phyloP scores from a whole-genome alignment of 2,888 invertebrate genomes.

The Agrochola lychnidis region DNA sequence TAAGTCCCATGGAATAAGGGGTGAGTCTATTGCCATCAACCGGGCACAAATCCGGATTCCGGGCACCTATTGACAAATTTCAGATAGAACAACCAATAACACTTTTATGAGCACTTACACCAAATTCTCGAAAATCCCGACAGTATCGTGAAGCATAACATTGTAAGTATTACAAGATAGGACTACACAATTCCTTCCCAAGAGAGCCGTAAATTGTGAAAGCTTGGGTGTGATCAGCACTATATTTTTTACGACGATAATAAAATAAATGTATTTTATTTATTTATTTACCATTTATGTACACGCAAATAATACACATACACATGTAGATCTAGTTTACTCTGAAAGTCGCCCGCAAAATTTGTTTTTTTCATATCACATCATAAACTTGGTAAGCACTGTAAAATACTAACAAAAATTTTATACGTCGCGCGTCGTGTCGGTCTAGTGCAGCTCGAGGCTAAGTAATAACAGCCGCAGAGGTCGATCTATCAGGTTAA shows the following conservation, averaged over 20 bases:
- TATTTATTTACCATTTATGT: no score
- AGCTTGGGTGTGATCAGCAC: conserved; percentile 9
- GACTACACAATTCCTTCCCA: background rate
- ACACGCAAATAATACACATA: no score
- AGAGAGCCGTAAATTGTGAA: conserved; percentile 1
- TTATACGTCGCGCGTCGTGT: background rate
- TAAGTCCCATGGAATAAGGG: no score
- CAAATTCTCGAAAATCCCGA: background rate
- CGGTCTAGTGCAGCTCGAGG: background rate
- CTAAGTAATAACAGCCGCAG: no score
- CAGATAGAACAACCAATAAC: no score
- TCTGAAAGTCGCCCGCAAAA: background rate
- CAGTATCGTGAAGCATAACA: background rate
- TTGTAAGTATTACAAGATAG: background rate
- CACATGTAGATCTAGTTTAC: background rate
- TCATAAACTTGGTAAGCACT: background rate
- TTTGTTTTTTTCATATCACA: background rate
- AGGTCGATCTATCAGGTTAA: no score
- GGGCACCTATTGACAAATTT: no score
- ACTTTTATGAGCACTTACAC: background rate
- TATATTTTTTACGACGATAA: conserved; percentile 25
- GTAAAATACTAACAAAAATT: background rate
- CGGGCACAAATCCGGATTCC: no score
- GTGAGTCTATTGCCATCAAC: no score
- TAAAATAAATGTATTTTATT: background rate